These are phyloP conservation scores for Phyllostomus discolor DNA, from an alignment of 2,113 vertebrate genomes.

Conservation along the genomic window DNA sequence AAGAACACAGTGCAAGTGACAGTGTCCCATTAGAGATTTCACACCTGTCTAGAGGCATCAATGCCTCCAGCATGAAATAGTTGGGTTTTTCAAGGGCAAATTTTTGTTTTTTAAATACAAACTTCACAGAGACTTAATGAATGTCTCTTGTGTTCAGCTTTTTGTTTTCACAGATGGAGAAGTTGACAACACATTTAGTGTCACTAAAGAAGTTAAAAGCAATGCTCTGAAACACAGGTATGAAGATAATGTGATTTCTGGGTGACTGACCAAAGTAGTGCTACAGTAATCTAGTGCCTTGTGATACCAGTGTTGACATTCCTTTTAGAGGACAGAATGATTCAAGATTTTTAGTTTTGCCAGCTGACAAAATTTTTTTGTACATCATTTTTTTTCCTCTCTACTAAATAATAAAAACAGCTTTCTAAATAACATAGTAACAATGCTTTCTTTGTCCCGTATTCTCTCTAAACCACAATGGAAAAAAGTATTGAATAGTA, in stretches of 20 bases:
- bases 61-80: neutral
- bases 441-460: neutral
- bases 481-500: neutral
- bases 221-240: slow-evolving; percentile 85
- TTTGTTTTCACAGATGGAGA: slow-evolving; percentile 93
- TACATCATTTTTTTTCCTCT: neutral
- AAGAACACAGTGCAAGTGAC: accelerated
- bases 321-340: neutral
- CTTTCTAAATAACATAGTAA: neutral
- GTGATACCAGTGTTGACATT: neutral
- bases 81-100: neutral
- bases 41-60: neutral
- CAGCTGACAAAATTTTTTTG: neutral
- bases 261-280: neutral
- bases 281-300: no score
- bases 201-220: slow-evolving; percentile 81
- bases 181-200: slow-evolving; percentile 82
- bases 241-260: neutral
- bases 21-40: neutral
- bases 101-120: neutral
- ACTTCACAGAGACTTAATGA: neutral
- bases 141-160: slow-evolving; percentile 75
- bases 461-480: neutral
- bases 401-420: neutral
- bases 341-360: neutral